Percentiles rank a stretch among this genome's conserved stretches.
These are phyloP conservation scores for Ophioninae sp. DNA, from an alignment of 2,888 invertebrate genomes.

Conservation along the genomic window DNA sequence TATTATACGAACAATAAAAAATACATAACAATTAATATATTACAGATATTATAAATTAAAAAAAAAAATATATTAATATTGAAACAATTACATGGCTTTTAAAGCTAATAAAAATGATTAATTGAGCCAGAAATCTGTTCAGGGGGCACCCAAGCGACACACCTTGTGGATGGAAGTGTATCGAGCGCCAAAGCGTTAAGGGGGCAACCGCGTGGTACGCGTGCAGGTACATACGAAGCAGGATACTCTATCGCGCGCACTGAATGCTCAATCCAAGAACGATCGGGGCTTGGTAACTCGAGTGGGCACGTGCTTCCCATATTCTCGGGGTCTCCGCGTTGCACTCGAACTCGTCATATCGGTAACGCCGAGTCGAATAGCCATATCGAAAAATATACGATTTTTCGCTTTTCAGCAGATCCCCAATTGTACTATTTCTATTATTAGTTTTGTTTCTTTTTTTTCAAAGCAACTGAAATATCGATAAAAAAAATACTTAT, in stretches of 20 bases:
- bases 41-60: no score
- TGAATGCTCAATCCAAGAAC: conserved; percentile 55
- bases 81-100: no score
- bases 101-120: no score
- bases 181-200: conserved; percentile 13
- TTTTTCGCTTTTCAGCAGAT: not conserved
- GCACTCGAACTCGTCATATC: conserved; percentile 8
- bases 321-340: conserved; percentile 10
- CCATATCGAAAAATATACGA: conserved; percentile 1
- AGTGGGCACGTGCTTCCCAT: conserved; percentile 55
- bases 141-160: conserved; percentile 3
- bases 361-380: not conserved
- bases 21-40: no score
- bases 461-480: no score
- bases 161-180: conserved; percentile 28
- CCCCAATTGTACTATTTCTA: not conserved
- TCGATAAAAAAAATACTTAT: no score
- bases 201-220: conserved; percentile 52
- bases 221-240: conserved; percentile 36
- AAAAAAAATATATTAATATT: no score
- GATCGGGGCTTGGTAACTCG: conserved; percentile 47
- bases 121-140: not conserved
- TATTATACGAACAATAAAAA: no score
- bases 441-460: no score
- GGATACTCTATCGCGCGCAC: conserved; percentile 40